Evolutionary conservation across 2,797 vertebrate species (phyloP).

Genomic region (Gorsachius magnificus): DNA sequence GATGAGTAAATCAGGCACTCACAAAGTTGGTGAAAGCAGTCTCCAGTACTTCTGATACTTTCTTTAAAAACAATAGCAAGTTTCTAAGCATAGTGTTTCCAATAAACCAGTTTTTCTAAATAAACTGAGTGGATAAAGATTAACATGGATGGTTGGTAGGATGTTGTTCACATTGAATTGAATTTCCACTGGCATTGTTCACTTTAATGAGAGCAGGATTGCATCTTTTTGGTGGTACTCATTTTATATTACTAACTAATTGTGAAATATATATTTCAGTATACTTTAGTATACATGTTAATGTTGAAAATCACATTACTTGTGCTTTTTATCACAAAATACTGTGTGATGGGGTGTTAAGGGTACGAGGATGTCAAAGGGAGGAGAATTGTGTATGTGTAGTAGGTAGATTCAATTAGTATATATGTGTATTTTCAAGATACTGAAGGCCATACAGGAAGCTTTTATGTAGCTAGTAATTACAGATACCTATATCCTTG

Average conservation of each 20-base stretch:
- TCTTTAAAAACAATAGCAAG: background rate
- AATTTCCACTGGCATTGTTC: background rate
- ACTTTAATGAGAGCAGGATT: background rate
- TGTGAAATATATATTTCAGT: background rate
- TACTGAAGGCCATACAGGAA: background rate
- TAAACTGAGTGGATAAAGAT: fast-evolving
- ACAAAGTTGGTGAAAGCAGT: background rate
- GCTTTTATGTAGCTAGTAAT: background rate
- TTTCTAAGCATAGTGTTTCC: background rate
- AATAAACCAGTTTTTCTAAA: background rate
- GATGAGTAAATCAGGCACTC: background rate
- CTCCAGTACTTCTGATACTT: background rate
- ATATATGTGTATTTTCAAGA: background rate
- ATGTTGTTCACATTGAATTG: background rate
- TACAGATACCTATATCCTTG: background rate
- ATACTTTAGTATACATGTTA: background rate
- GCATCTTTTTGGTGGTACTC: background rate
- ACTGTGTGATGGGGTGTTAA: background rate
- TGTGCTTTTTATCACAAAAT: background rate
- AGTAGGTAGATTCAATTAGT: background rate
- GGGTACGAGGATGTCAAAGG: background rate
- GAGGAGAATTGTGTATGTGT: background rate
- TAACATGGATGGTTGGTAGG: background rate
- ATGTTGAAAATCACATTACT: background rate
- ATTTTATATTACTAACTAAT: background rate